phyloP scores from a whole-genome alignment of 1,140 invertebrate species.

The Zaprionus lachaisei region DNA sequence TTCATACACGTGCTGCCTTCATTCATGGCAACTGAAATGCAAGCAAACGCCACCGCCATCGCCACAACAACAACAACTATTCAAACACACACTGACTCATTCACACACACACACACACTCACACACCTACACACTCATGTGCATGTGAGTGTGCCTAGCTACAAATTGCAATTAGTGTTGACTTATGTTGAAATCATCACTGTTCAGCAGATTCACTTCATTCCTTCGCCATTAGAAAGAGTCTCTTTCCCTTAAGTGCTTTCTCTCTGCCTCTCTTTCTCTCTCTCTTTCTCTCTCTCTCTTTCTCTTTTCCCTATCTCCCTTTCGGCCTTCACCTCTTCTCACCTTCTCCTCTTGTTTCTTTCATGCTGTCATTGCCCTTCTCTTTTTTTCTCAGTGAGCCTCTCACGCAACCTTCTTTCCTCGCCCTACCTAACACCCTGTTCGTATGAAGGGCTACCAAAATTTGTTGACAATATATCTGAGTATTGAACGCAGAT shows the following conservation, averaged over 20 bases:
- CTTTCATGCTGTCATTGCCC: background rate
- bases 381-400: background rate
- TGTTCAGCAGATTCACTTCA: constrained; percentile 50
- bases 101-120: constrained; percentile 18
- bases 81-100: constrained; percentile 28
- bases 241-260: constrained; percentile 8
- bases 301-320: background rate
- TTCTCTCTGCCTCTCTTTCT: background rate
- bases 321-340: background rate
- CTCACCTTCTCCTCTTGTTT: background rate
- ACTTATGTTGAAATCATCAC: constrained; percentile 68
- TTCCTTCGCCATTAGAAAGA: constrained; percentile 13
- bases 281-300: background rate
- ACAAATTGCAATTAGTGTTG: constrained; percentile 82
- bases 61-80: constrained; percentile 33
- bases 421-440: no score
- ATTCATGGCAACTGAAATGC: constrained; percentile 50
- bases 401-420: background rate
- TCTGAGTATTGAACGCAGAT: no score
- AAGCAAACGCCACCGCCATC: constrained; percentile 29
- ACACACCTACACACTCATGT: background rate
- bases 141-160: constrained; percentile 48
- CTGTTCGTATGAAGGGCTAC: no score
- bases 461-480: no score
- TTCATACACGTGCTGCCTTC: constrained; percentile 19